Evolutionary conservation across 2,113 vertebrate species (phyloP), one percentile per base, ranked within the genome.

Genomic region (Protobothrops flavoviridis): DNA sequence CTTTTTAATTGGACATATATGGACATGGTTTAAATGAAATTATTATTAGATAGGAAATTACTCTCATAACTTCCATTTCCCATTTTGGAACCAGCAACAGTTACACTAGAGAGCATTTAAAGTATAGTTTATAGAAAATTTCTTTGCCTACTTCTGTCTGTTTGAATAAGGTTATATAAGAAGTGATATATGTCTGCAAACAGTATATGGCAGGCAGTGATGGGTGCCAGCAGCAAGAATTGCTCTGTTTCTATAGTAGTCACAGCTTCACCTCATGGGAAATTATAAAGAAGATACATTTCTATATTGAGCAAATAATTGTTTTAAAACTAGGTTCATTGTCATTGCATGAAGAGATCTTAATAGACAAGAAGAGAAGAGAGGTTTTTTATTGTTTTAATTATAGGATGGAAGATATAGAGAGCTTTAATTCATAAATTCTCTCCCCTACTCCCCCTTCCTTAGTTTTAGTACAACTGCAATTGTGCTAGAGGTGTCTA

Each of bases 131-230:
- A 1, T 29, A 45, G 8, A 4, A 10, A 11, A 61, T 26, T 29
- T 48, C 45, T 91, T 92, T 85, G 91, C 86, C 45, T 0, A 0
- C 45, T 90, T 88, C 88, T 0, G 3, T 15, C 0, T 0, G 69
- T 81, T 0, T 0, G 69, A 93, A 93, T 89, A 91, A 88, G 85
- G 55, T 39, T 0, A 12, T 93, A 21, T 48, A 0, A 92, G 90
- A n/a, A 64, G 92, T 55, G 89, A 95, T 96, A 97, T 96, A 97
- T 97, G 96, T 95, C 92, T 13, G 0, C 94, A 57, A 94, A 93
- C 95, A 95, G 94, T 26, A 3, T 94, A 96, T 1, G 5, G 94
- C 0, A 0, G 87, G 90, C 94, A 0, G 15, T 89, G 26, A 89
- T 0, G 7, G 92, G 92, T 95, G 93, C 94, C 13, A 88, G 96